Conservation (phyloP, 2,888 invertebrate species). For the Graphium colonna region DNA sequence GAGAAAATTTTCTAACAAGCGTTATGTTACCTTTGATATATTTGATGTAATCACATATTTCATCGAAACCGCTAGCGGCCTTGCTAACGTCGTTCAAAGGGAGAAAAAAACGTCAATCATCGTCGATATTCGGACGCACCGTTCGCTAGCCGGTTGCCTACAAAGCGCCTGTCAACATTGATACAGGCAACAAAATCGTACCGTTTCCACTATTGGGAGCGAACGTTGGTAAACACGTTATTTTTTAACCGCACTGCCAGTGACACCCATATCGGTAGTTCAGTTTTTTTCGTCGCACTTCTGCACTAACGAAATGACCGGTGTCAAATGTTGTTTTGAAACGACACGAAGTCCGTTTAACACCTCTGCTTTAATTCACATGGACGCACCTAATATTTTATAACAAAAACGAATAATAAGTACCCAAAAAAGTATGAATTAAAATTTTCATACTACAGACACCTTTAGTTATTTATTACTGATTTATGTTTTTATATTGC, state of each 20-base stretch:
- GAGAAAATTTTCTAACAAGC: neutral
- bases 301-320: neutral
- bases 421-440: too few relatives aligned
- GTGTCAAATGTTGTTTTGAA: neutral
- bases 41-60: neutral
- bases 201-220: conserved; percentile 8
- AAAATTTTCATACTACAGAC: too few relatives aligned
- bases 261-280: neutral
- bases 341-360: neutral
- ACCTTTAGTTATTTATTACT: too few relatives aligned
- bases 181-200: conserved; percentile 29
- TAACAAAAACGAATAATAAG: too few relatives aligned
- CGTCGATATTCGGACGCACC: conserved; percentile 23
- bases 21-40: neutral
- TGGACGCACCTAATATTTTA: too few relatives aligned
- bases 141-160: conserved; percentile 25
- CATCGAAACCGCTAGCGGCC: conserved; percentile 6
- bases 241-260: neutral
- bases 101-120: conserved; percentile 31
- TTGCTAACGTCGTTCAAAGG: neutral
- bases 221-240: neutral
- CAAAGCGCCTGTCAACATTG: conserved; percentile 35
- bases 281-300: neutral
- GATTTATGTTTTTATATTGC: too few relatives aligned
- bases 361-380: too few relatives aligned